phyloP scores from a whole-genome alignment of 2,888 invertebrate species.

The Archaeoteleia sp. region DNA sequence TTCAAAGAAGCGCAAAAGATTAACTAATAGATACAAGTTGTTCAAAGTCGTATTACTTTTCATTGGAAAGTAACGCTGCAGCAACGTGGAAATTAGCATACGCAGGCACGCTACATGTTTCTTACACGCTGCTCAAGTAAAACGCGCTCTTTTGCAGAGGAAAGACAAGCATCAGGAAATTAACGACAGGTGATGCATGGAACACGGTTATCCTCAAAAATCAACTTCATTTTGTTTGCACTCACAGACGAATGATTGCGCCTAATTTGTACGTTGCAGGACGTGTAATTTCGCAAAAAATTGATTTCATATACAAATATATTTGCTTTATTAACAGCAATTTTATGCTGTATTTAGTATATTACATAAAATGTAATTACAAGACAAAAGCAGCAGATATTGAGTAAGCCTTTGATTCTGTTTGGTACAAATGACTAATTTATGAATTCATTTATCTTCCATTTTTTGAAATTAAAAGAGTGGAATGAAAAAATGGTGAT shows the following conservation, averaged over 20 bases:
- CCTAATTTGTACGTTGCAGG: not conserved
- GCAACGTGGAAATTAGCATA: slow-evolving; percentile 60
- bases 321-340: not conserved
- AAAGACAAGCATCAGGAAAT: slow-evolving; percentile 66
- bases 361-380: too few species aligned
- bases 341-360: not conserved
- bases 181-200: slow-evolving; percentile 61
- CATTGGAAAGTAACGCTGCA: slow-evolving; percentile 38
- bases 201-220: not conserved
- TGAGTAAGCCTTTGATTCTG: too few species aligned
- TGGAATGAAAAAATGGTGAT: too few species aligned
- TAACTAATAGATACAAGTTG: slow-evolving; percentile 16
- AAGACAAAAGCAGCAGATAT: too few species aligned
- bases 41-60: slow-evolving; percentile 30
- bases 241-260: slow-evolving; percentile 4
- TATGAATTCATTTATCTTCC: too few species aligned
- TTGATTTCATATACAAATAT: slow-evolving; percentile 19
- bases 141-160: slow-evolving; percentile 54
- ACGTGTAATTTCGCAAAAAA: slow-evolving; percentile 8
- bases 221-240: slow-evolving; percentile 31
- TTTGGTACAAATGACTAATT: too few species aligned
- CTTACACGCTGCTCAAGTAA: slow-evolving; percentile 43
- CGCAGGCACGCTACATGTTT: slow-evolving; percentile 57
- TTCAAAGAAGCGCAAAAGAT: slow-evolving; percentile 27
- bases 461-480: too few species aligned